These are phyloP conservation scores for Argopecten irradians DNA, from an alignment of 1,140 invertebrate species.

Conservation along the genomic window DNA sequence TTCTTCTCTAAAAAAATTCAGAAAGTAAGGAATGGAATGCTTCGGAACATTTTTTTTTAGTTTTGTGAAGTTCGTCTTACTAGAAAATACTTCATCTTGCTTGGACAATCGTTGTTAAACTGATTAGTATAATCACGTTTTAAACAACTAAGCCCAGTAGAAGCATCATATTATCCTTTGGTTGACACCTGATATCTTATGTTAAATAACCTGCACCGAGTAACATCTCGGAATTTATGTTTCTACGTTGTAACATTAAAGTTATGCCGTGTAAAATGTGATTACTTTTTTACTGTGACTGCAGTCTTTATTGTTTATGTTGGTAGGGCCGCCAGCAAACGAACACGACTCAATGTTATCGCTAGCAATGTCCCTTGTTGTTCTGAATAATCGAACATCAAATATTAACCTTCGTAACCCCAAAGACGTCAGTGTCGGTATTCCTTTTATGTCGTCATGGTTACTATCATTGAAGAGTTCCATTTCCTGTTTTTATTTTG, in stretches of 20 bases:
- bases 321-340: not conserved
- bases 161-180: not conserved
- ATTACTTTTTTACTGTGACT: not conserved
- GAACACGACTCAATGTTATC: not conserved
- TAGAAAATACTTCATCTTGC: too few relatives aligned
- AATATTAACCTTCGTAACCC: conserved; percentile 2
- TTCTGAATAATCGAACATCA: conserved; percentile 4
- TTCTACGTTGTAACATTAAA: not conserved
- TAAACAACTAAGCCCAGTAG: too few relatives aligned
- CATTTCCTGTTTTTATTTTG: conserved; percentile 18
- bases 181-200: not conserved
- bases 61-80: too few relatives aligned
- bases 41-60: too few relatives aligned
- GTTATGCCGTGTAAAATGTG: not conserved
- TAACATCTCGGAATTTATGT: not conserved
- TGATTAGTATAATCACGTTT: too few relatives aligned
- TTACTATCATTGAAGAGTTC: not conserved
- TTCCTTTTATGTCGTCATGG: conserved; percentile 9
- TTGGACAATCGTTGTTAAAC: too few relatives aligned
- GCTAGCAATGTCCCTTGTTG: not conserved
- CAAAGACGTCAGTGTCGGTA: not conserved
- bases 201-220: not conserved
- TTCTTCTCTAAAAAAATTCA: too few relatives aligned
- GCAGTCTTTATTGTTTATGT: not conserved
- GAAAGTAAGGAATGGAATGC: too few relatives aligned